Evolutionary conservation across 2,113 vertebrate genomes (phyloP).

Genomic region (Machaerirhynchus nigripectus): DNA sequence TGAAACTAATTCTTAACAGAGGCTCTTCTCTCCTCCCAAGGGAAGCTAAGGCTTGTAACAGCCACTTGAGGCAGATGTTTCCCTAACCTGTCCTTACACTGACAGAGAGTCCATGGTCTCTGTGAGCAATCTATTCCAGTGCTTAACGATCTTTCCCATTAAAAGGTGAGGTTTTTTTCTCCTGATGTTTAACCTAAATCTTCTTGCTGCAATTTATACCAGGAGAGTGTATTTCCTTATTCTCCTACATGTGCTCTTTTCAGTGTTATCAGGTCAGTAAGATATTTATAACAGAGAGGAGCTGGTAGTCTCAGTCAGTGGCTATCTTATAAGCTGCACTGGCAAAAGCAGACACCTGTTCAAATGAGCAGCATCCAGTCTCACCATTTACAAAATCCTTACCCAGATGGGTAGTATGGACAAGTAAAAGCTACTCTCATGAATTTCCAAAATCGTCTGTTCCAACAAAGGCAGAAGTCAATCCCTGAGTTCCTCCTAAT

Average conservation of each 20-base stretch:
- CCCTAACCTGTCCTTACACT: not conserved
- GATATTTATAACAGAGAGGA: conserved; percentile 31
- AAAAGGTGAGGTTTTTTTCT: not conserved
- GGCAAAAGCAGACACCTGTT: not conserved
- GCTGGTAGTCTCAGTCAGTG: not conserved
- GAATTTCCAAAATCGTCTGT: not conserved
- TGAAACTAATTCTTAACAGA: conserved; percentile 13
- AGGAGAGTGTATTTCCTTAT: not conserved
- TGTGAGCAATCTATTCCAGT: not conserved
- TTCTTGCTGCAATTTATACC: not conserved
- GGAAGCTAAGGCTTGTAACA: not conserved
- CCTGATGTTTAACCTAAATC: not conserved
- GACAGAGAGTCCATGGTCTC: not conserved
- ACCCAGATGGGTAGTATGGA: not conserved
- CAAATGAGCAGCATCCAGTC: not conserved
- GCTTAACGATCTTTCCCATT: not conserved
- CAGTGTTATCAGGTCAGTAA: not conserved
- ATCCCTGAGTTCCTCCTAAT: not conserved
- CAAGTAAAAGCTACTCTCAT: not conserved
- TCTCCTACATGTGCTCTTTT: not conserved
- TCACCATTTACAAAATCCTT: not conserved
- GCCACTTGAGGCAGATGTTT: conserved; percentile 25
- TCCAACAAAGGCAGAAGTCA: not conserved
- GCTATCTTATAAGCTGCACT: not conserved
- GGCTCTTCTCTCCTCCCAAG: not conserved